Evolutionary conservation across 2,888 invertebrate species (phyloP), one percentile per base, ranked within the genome.

Genomic region (Spilarctia lutea): DNA sequence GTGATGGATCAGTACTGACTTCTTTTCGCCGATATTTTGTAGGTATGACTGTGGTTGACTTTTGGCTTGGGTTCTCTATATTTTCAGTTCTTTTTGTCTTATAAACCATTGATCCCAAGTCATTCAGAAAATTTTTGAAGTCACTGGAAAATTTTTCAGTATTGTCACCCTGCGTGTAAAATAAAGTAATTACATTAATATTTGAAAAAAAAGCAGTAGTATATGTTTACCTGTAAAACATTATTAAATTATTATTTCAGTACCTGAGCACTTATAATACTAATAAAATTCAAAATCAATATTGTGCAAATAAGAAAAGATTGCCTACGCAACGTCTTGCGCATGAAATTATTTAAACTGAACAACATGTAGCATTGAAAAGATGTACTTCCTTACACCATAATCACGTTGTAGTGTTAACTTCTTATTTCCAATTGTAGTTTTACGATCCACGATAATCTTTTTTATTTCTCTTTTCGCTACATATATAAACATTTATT

Each of bases 91-190:
- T 85, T 69, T 84, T 87, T 70, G 80, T 76, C 75, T 87, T 90
- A 77, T 88, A 89, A 27, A 92, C 88, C 75, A 83, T 82, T 30
- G 87, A 82, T 75, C 86, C 88, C 81, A 92, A 82, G 68, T 87
- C 85, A 74, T 85, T 85, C 6, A 92, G 79, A 65, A 92, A 91
- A 35, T 79, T 84, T 73, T 87, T 77, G 67, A 92, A 92, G 75
- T 89, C 88, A 33, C 77, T 81, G 24, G 91, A 85, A 39, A 88
- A 82, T 30, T 68, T 68, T 39, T 73, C 73, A 42, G 73, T 63
- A 60, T 72, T 75, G 18, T 79, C 78, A 30, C 56, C 66, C n/a
- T 71, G 70, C 45, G 24, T 35, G 48, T 13, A 39, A 70, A 60
- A 60, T 56, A 30, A 18, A 56, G 33, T 7, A 10, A n/a, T 70